Conservation (phyloP, 1,140 invertebrate genomes). For the Bathynomus jamesi region DNA sequence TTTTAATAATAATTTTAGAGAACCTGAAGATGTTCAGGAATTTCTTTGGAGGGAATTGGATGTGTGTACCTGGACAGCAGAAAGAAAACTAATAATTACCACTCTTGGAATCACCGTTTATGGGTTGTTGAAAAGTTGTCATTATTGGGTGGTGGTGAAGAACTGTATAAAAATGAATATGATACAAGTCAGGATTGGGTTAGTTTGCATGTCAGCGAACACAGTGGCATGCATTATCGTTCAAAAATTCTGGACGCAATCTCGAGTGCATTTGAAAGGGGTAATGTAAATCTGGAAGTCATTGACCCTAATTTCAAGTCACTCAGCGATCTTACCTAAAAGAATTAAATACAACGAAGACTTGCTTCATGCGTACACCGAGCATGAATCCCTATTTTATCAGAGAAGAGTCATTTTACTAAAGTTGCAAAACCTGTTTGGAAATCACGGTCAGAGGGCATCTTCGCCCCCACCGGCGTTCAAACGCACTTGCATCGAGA, state of each 20-base stretch:
- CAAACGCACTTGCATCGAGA: background rate
- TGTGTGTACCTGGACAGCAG: constrained; percentile 50
- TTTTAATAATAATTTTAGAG: constrained; percentile 1
- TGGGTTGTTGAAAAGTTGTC: constrained; percentile 57
- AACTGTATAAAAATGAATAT: constrained; percentile 52
- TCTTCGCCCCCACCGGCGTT: background rate
- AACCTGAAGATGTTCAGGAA: constrained; percentile 3
- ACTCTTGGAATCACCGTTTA: constrained; percentile 79
- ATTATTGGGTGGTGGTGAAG: constrained; percentile 25
- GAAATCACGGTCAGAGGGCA: background rate
- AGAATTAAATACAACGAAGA: constrained; percentile 46
- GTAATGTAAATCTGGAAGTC: constrained; percentile 5
- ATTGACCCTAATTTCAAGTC: constrained; percentile 19
- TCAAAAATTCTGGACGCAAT: constrained; percentile 63
- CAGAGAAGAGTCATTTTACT: constrained; percentile 55
- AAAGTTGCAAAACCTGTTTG: constrained; percentile 37
- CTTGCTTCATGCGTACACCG: constrained; percentile 52
- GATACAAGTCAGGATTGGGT: constrained; percentile 63
- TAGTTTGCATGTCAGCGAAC: constrained; percentile 71
- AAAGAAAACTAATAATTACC: constrained; percentile 76
- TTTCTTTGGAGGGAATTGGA: constrained; percentile 44
- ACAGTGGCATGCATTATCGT: constrained; percentile 77
- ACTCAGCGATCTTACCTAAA: constrained; percentile 33
- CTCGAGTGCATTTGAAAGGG: constrained; percentile 37
- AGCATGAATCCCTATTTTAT: constrained; percentile 63